Conservation (phyloP, 2,888 invertebrate genomes). For the Dascillus cervinus region DNA sequence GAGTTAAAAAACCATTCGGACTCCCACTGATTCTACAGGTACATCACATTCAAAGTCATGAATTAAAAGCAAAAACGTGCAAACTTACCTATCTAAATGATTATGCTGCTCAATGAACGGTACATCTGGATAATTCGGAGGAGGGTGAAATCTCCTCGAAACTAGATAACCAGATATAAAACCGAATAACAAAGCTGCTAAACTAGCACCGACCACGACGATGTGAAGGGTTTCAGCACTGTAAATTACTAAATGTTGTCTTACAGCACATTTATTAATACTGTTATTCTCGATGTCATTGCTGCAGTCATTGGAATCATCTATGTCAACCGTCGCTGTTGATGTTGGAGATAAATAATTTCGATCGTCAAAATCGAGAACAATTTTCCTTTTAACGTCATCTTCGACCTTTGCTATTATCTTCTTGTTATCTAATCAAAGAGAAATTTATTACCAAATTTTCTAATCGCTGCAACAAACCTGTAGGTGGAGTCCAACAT, state of each 20-base stretch:
- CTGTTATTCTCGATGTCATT: slow-evolving; percentile 27
- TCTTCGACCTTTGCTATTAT: no score
- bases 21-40: slow-evolving; percentile 29
- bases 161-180: slow-evolving; percentile 80
- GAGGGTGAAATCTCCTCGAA: slow-evolving; percentile 64
- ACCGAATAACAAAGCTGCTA: slow-evolving; percentile 73
- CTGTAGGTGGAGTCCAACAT: slow-evolving; percentile 44
- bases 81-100: slow-evolving; percentile 59
- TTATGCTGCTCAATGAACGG: slow-evolving; percentile 72
- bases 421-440: slow-evolving; percentile 13
- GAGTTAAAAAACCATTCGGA: slow-evolving; percentile 44
- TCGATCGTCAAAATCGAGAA: no score
- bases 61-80: slow-evolving; percentile 1
- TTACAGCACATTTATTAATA: slow-evolving; percentile 32
- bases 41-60: neutral
- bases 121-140: slow-evolving; percentile 64
- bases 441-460: slow-evolving; percentile 1
- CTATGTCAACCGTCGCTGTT: slow-evolving; percentile 18
- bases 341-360: no score
- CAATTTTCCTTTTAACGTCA: no score
- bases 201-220: slow-evolving; percentile 70
- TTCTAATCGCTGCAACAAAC: no score
- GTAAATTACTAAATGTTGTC: slow-evolving; percentile 59
- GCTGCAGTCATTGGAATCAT: no score
- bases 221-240: slow-evolving; percentile 75